Percentiles rank a stretch among this genome's conserved stretches.
phyloP scores from a whole-genome alignment of 2,888 invertebrate species.

The Cremastinae sp. region DNA sequence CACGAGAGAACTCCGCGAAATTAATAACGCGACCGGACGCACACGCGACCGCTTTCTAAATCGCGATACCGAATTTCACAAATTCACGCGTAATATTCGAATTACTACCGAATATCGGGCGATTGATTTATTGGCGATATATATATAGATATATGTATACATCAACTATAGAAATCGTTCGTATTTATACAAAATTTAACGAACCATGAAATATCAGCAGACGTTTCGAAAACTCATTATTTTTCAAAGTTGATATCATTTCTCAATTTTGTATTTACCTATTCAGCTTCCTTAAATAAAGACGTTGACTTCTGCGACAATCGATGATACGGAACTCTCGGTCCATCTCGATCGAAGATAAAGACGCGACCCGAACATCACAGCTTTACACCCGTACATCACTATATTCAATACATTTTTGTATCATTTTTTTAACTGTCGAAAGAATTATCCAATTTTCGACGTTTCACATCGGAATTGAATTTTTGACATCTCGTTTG shows the following conservation, averaged over 20 bases:
- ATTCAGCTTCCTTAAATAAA: conserved; percentile 51
- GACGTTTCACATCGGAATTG: background rate
- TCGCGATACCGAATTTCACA: conserved; percentile 23
- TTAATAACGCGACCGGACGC: conserved; percentile 47
- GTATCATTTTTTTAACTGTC: background rate
- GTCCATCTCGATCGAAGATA: conserved; percentile 42
- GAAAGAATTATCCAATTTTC: background rate
- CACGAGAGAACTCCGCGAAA: conserved; percentile 14
- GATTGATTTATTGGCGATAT: background rate
- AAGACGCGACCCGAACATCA: conserved; percentile 45
- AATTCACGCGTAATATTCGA: conserved; percentile 13
- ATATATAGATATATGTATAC: background rate
- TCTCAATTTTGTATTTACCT: conserved; percentile 41
- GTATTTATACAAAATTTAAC: no score
- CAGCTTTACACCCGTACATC: conserved; percentile 45
- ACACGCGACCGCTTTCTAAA: conserved; percentile 36
- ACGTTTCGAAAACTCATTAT: no score
- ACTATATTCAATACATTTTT: conserved; percentile 18
- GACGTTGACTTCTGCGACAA: conserved; percentile 39
- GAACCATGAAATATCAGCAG: no score
- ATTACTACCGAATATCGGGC: conserved; percentile 1
- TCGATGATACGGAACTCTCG: conserved; percentile 21
- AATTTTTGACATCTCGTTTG: conserved; percentile 1
- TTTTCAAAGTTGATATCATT: background rate
- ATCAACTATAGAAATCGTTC: background rate